Percentiles rank a stretch among this genome's conserved stretches.
phyloP scores from a whole-genome alignment of 2,888 invertebrate genomes.

The Tenthredo livida region DNA sequence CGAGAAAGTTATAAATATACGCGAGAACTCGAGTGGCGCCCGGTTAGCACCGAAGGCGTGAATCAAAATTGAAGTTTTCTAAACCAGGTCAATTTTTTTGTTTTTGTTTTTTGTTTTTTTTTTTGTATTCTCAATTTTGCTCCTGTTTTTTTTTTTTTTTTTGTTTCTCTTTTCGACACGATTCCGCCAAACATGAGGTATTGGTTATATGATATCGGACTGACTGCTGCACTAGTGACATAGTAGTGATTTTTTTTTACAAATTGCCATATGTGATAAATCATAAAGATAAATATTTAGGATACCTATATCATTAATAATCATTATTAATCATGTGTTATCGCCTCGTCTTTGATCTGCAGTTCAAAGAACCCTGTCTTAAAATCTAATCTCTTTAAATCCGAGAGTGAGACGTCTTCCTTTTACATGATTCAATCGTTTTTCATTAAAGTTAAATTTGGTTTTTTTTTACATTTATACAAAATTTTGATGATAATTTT shows the following conservation, averaged over 20 bases:
- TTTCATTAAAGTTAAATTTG: too few relatives aligned
- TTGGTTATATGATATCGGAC: neutral
- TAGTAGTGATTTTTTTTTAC: neutral
- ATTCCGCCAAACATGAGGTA: neutral
- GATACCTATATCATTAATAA: neutral
- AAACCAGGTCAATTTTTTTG: neutral
- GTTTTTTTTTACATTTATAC: too few relatives aligned
- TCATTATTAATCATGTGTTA: too few relatives aligned
- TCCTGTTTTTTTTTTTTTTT: neutral
- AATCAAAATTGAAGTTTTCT: slow-evolving; percentile 16
- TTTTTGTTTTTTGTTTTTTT: neutral
- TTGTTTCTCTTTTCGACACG: neutral
- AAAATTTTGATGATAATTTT: neutral
- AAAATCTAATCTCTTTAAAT: neutral
- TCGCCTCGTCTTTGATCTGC: neutral
- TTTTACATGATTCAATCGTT: neutral
- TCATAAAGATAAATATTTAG: neutral
- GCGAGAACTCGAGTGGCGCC: neutral
- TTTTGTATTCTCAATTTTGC: neutral
- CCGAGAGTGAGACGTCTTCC: too few relatives aligned
- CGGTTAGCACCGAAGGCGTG: neutral
- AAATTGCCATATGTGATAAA: neutral
- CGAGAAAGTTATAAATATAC: slow-evolving; percentile 17
- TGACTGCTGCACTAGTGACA: neutral
- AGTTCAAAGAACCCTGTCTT: neutral